These are phyloP conservation scores for Synodontis membranacea DNA, from an alignment of 2,113 vertebrate genomes.

Conservation along the genomic window DNA sequence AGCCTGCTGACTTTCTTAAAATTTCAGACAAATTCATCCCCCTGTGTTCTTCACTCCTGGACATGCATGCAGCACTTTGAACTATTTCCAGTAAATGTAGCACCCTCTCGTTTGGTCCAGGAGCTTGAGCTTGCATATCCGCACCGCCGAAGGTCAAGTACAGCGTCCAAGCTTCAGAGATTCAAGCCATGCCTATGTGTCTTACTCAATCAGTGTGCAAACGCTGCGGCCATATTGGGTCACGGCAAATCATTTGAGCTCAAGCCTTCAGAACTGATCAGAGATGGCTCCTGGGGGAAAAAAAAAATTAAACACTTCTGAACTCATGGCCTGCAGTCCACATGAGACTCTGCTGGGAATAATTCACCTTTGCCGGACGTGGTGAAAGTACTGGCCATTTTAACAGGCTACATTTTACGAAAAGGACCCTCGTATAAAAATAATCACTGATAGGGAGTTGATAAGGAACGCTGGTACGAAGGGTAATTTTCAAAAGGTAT, in stretches of 20 bases:
- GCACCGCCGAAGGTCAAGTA: constrained; percentile 45
- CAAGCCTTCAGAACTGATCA: constrained; percentile 42
- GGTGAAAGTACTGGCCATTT: neutral
- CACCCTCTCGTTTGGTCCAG: constrained; percentile 40
- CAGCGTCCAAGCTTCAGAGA: constrained; percentile 40
- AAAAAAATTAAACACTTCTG: constrained; percentile 24
- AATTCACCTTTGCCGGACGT: neutral
- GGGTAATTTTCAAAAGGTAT: constrained; percentile 27
- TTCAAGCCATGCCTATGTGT: constrained; percentile 50
- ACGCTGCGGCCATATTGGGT: constrained; percentile 19
- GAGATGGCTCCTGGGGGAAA: constrained; percentile 33
- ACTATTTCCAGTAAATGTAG: constrained; percentile 41
- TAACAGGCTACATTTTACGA: neutral
- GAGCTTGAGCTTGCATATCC: constrained; percentile 28
- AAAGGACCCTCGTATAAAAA: constrained; percentile 13
- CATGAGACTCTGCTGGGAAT: constrained; percentile 8
- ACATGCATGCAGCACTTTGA: constrained; percentile 35
- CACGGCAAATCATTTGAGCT: constrained; percentile 46
- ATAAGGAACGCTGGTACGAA: constrained; percentile 16
- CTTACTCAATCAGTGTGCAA: constrained; percentile 48
- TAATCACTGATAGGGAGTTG: constrained; percentile 1
- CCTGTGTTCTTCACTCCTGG: constrained; percentile 25
- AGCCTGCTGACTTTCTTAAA: constrained; percentile 24
- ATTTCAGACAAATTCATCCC: constrained; percentile 42
- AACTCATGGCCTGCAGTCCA: constrained; percentile 31